These are phyloP conservation scores for Pseudochirops corinnae DNA, from an alignment of 2,797 vertebrate species.

Conservation along the genomic window DNA sequence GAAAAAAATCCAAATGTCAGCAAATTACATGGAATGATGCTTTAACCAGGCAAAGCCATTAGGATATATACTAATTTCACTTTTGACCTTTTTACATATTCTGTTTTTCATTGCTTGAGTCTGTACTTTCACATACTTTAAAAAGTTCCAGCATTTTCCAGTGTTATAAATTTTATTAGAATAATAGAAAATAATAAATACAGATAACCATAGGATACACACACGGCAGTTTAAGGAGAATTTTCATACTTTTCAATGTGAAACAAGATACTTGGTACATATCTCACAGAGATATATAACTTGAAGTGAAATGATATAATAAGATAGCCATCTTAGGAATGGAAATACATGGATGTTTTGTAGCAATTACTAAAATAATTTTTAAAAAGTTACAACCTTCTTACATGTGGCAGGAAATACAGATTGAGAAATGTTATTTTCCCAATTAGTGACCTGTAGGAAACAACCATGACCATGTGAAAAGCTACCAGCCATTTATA, in stretches of 20 bases:
- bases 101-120: not conserved
- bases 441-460: constrained; percentile 69
- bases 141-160: constrained; percentile 47
- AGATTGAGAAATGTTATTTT: constrained; percentile 67
- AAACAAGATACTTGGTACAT: constrained; percentile 90
- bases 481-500: constrained; percentile 78
- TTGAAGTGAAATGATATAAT: constrained; percentile 77
- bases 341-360: constrained; percentile 73
- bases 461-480: constrained; percentile 80
- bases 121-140: not conserved
- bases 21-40: not conserved
- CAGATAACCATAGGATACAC: constrained; percentile 89
- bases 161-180: constrained; percentile 88
- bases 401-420: constrained; percentile 71
- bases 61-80: not conserved
- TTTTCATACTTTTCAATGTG: constrained; percentile 98
- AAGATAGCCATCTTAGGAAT: constrained; percentile 60
- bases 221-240: constrained; percentile 87
- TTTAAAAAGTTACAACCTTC: constrained; percentile 75
- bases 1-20: not conserved
- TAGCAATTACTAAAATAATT: constrained; percentile 69
- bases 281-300: constrained; percentile 96
- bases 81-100: not conserved
- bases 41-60: not conserved
- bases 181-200: constrained; percentile 88